Evolutionary conservation across 2,888 invertebrate species (phyloP).

Genomic region (Trachelus troglodyta): DNA sequence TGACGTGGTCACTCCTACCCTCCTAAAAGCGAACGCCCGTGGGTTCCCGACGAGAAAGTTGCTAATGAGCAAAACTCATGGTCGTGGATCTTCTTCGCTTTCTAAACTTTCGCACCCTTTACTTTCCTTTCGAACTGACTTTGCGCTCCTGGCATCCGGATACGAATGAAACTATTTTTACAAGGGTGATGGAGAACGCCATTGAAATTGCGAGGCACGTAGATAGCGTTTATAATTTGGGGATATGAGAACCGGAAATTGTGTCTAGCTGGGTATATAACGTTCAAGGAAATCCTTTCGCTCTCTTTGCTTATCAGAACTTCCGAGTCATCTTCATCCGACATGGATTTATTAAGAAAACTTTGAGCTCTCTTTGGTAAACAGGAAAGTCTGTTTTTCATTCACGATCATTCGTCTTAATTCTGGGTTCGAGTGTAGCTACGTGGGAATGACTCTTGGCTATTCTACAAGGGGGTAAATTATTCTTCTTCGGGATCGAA

Average conservation of each 20-base stretch:
- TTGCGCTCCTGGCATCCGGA: not conserved
- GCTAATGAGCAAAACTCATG: constrained; percentile 37
- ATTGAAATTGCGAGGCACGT: not conserved
- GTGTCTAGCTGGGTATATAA: not conserved
- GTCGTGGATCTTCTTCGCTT: constrained; percentile 22
- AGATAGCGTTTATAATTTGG: not conserved
- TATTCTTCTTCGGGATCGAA: not conserved
- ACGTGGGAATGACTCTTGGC: not conserved
- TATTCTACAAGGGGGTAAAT: not conserved
- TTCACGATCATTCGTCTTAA: not conserved
- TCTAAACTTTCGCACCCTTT: not conserved
- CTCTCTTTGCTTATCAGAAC: not conserved
- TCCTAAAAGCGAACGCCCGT: not conserved
- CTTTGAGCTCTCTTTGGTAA: not conserved
- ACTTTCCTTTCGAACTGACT: not conserved
- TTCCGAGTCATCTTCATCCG: not conserved
- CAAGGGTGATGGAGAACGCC: not conserved
- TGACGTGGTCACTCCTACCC: constrained; percentile 10
- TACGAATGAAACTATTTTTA: not conserved
- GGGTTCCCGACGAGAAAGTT: not conserved
- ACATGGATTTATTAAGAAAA: not conserved
- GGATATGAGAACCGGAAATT: not conserved
- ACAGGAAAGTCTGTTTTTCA: not conserved
- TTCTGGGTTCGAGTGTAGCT: not conserved
- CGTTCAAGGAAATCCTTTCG: not conserved